Conservation (phyloP, 1,140 invertebrate species). For the Drosophila tristis region DNA sequence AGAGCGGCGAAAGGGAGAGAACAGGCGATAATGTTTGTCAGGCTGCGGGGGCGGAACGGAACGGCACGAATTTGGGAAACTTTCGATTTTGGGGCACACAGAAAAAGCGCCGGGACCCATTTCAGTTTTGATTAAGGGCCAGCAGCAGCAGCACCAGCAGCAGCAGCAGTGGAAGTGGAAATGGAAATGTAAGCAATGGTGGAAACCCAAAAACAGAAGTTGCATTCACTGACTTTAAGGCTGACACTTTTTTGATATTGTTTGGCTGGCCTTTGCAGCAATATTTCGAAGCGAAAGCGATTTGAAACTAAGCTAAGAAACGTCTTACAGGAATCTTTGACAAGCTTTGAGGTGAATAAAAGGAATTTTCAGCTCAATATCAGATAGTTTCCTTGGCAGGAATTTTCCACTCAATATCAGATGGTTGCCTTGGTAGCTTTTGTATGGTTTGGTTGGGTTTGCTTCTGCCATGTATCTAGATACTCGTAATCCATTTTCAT, state of each 20-base stretch:
- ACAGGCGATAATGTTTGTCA: conserved; percentile 34
- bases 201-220: conserved; percentile 23
- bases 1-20: neutral
- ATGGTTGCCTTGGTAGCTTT: too few species aligned
- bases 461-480: too few species aligned
- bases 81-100: conserved; percentile 46
- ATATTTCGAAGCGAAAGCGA: neutral
- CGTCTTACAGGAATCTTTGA: too few species aligned
- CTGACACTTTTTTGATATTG: neutral
- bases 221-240: neutral
- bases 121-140: conserved; percentile 42
- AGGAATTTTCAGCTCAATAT: too few species aligned
- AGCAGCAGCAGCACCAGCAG: neutral
- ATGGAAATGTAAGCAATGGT: too few species aligned
- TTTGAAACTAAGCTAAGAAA: neutral
- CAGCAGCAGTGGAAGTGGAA: neutral
- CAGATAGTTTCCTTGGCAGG: too few species aligned
- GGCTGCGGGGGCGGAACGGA: neutral
- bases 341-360: too few species aligned
- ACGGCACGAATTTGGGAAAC: conserved; percentile 44
- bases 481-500: too few species aligned
- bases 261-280: neutral
- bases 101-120: conserved; percentile 33
- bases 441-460: too few species aligned
- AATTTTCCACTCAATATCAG: too few species aligned